These are phyloP conservation scores for Himalopsyche phryganea DNA, from an alignment of 1,140 invertebrate species.

Conservation along the genomic window DNA sequence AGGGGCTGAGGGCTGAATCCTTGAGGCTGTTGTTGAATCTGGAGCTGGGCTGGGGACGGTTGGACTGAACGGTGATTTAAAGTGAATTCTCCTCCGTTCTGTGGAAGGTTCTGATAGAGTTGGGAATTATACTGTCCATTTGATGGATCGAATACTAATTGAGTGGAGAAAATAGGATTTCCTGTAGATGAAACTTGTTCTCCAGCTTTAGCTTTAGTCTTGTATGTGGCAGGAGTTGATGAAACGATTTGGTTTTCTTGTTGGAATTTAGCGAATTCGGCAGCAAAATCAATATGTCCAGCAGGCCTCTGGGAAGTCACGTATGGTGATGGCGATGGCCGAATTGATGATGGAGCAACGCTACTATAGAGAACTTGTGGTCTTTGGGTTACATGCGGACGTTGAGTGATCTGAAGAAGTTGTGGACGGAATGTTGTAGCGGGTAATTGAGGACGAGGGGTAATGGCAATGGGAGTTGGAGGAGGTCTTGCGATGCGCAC, in stretches of 20 bases:
- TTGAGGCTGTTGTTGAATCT: constrained; percentile 49
- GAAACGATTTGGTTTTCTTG: constrained; percentile 64
- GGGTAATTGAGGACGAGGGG: constrained; percentile 60
- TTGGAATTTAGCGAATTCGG: constrained; percentile 73
- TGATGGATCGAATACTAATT: constrained; percentile 72
- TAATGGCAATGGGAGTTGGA: constrained; percentile 53
- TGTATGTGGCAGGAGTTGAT: constrained; percentile 43
- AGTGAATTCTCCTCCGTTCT: constrained; percentile 66
- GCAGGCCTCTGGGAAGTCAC: constrained; percentile 42
- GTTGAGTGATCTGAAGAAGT: constrained; percentile 58
- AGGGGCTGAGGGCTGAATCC: constrained; percentile 43
- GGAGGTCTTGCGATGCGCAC: constrained; percentile 38
- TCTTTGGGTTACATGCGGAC: constrained; percentile 39
- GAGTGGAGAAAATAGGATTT: constrained; percentile 69
- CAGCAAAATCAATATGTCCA: constrained; percentile 64
- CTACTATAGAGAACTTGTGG: constrained; percentile 54
- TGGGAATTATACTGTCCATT: constrained; percentile 77
- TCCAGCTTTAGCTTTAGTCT: constrained; percentile 41
- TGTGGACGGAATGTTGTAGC: constrained; percentile 65
- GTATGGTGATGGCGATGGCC: constrained; percentile 43
- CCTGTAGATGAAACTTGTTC: constrained; percentile 40
- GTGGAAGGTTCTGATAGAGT: constrained; percentile 71
- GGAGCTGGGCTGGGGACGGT: constrained; percentile 41
- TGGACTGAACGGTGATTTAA: constrained; percentile 70
- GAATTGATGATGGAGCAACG: constrained; percentile 44